Base-by-base conservation (phyloP, 2,888 invertebrate genomes). In the Chaetoderma sp. region DNA sequence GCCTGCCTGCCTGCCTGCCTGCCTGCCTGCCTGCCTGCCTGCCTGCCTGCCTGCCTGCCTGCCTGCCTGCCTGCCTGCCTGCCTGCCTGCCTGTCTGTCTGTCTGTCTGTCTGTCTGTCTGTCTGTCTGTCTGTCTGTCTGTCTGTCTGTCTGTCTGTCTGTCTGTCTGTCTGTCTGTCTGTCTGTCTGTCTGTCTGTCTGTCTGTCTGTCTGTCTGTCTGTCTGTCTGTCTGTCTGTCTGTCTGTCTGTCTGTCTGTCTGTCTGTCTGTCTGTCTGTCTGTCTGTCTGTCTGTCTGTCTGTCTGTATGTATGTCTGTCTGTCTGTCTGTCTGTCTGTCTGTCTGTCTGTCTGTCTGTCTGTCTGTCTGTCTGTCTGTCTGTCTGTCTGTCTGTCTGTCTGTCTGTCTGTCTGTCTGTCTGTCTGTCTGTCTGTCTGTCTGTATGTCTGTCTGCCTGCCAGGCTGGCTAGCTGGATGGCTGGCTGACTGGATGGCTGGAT, bases 141-240 rank as follows among this genome's bases (percentile, higher is more conserved):
- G 54, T 52, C 54, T 52, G 54, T 52, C 54, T 49, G 50, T 49
- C 50, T 49, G 50, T 49, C 50, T 49, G n/a, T n/a, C n/a, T n/a
- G n/a, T n/a, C 39, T 39, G 39, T 39, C 39, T 39, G 39, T 39
- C 54, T 42, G 4, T 52, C 39, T 39, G 39, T 39, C 39, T 39
- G n/a, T n/a, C n/a, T n/a, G n/a, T n/a, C 39, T 39, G 39, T 39
- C 39, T 39, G 39, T 39, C 39, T 39, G 39, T 39, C n/a, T n/a
- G n/a, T n/a, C n/a, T n/a, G 13, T 39, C 39, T 39, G 39, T 39
- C 39, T 57, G 57, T 57, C 57, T 57, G 57, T 57, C 57, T 57
- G 57, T 57, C 57, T 57, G 57, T 57, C 57, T 57, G 57, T 57
- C 57, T 57, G 57, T 57, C 57, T 57, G 57, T 57, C 57, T 57